These are phyloP conservation scores for Distichodus sexfasciatus DNA, from an alignment of 2,797 vertebrate species.

Conservation along the genomic window DNA sequence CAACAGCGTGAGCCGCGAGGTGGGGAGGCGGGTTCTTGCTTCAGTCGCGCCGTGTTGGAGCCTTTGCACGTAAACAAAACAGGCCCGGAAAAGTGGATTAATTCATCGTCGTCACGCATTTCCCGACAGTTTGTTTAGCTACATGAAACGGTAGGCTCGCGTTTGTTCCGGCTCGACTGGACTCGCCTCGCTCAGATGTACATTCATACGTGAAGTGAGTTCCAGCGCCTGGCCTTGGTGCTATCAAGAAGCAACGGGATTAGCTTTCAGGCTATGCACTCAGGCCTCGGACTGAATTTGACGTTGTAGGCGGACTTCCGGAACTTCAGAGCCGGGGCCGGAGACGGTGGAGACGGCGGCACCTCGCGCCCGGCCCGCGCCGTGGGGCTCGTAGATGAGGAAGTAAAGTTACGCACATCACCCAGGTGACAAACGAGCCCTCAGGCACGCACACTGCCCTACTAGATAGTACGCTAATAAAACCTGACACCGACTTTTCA, in stretches of 20 bases:
- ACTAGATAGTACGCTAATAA: too few species aligned
- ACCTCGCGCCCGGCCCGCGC: constrained; percentile 69
- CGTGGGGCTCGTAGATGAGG: constrained; percentile 74
- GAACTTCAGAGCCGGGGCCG: constrained; percentile 68
- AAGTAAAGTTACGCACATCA: constrained; percentile 48
- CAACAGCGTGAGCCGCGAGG: neutral
- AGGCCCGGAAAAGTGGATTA: neutral
- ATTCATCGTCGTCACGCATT: neutral
- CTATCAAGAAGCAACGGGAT: neutral
- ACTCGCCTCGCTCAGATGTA: neutral
- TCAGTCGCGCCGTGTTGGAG: constrained; percentile 28
- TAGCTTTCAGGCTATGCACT: neutral
- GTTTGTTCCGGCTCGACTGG: neutral
- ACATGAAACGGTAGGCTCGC: neutral
- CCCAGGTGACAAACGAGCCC: constrained; percentile 63
- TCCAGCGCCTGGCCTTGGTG: too few species aligned
- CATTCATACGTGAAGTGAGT: neutral
- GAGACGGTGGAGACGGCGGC: constrained; percentile 59
- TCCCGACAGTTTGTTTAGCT: neutral
- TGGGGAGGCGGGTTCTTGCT: neutral
- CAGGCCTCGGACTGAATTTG: constrained; percentile 71
- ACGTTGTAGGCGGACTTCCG: constrained; percentile 67
- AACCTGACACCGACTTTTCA: too few species aligned
- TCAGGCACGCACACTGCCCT: too few species aligned
- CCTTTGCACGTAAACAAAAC: constrained; percentile 46